Base-by-base conservation (phyloP, 2,888 invertebrate species). In the Loripinus fragilis region DNA sequence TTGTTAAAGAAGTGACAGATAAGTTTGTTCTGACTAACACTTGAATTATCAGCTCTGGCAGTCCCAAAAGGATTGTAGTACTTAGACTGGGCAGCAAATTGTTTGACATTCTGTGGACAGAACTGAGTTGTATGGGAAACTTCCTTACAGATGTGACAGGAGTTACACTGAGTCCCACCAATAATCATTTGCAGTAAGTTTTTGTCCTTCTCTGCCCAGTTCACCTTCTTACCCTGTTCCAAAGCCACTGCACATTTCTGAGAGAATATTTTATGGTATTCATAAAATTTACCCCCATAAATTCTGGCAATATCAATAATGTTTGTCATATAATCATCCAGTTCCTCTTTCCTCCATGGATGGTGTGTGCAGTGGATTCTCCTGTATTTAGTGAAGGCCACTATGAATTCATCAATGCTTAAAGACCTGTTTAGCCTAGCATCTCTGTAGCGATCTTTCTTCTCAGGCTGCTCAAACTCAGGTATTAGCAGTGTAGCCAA, bases 191-290 rank as follows among this genome's bases (percentile, higher is more conserved):
- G 50, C 15, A 50, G n/a, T 20, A 50, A n/a, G n/a, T 50, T n/a
- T 20, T 50, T 50, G n/a, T 50, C 50, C 50, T 50, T 50, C n/a
- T 50, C 50, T 50, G 50, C 50, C 50, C 50, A 50, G n/a, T 50
- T 50, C 7, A 50, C 50, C n/a, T 50, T 50, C 23, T 50, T 50
- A 7, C 50, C 50, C 50, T 50, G 50, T n/a, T 50, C 50, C 7
- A 50, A n/a, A 50, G 50, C 50, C 7, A 50, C 50, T 50, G 50
- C 50, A 50, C 50, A 50, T 50, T 50, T 50, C 23, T 50, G 50
- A 20, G 50, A n/a, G 50, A 50, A 50, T 8, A 50, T 12, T 50
- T 50, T 50, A 20, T 50, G 50, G n/a, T 50, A 50, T 20, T 50
- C 50, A 50, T 50, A 50, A 20, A 50, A 50, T n/a, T 50, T 50